These are phyloP conservation scores for Drosophila miranda DNA, from an alignment of 1,140 invertebrate species.

Conservation along the genomic window DNA sequence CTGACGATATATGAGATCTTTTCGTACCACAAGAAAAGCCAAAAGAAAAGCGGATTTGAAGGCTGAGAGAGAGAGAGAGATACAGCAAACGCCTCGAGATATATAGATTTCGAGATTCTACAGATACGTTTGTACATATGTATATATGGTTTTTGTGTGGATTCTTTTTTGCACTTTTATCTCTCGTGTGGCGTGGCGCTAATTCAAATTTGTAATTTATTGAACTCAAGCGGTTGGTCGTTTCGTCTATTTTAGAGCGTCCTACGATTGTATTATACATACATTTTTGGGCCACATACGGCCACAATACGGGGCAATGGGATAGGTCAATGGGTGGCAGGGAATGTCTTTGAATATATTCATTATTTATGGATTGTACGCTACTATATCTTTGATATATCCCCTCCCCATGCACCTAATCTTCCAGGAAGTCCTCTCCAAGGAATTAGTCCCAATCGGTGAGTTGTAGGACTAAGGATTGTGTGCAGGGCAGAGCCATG, in stretches of 20 bases:
- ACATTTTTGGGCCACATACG: background rate
- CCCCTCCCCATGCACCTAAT: background rate
- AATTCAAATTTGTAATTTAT: conserved; percentile 61
- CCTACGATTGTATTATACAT: conserved; percentile 37
- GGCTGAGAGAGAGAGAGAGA: background rate
- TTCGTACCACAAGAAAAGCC: conserved; percentile 31
- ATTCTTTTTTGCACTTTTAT: conserved; percentile 31
- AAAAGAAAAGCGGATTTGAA: conserved; percentile 41
- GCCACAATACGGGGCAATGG: background rate
- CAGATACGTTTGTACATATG: conserved; percentile 19
- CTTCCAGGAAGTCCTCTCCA: background rate
- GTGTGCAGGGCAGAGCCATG: conserved; percentile 11
- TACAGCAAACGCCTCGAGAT: conserved; percentile 36
- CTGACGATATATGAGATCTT: conserved; percentile 55
- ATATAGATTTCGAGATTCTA: conserved; percentile 5
- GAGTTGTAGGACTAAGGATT: conserved; percentile 36
- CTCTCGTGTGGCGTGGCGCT: conserved; percentile 35
- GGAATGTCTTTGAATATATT: conserved; percentile 16
- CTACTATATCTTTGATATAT: too few relatives aligned
- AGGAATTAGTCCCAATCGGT: conserved; percentile 12
- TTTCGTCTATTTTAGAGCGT: conserved; percentile 17
- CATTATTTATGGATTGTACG: conserved; percentile 6
- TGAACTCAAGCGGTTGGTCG: conserved; percentile 57
- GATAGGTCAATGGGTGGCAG: conserved; percentile 25
- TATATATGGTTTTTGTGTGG: conserved; percentile 50